These are phyloP conservation scores for Pterocles burchelli DNA, from an alignment of 2,113 vertebrate species.

Conservation along the genomic window DNA sequence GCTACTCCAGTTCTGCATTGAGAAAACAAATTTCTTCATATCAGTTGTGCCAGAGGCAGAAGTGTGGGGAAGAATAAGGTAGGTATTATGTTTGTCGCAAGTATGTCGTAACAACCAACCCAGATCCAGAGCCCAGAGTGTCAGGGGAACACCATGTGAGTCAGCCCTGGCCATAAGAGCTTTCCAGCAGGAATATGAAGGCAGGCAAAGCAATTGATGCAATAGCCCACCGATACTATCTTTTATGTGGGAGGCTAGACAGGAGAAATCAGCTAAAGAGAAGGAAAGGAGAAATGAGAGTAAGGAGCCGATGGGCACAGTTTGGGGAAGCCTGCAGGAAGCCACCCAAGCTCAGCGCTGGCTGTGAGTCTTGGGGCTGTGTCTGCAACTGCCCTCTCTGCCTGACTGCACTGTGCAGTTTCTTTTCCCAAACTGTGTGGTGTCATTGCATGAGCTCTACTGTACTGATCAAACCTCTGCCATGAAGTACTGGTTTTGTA, in stretches of 20 bases:
- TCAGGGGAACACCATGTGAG: fast-evolving
- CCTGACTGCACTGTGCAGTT: neutral
- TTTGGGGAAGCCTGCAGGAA: neutral
- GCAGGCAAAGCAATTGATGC: neutral
- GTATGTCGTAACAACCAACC: neutral
- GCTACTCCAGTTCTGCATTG: constrained; percentile 5
- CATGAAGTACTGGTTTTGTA: neutral
- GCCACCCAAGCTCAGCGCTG: neutral
- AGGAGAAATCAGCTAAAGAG: neutral
- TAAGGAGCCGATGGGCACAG: neutral
- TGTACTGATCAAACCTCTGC: neutral
- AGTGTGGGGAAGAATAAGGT: neutral
- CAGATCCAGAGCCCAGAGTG: neutral
- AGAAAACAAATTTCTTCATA: constrained; percentile 24
- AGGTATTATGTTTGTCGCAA: neutral
- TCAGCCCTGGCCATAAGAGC: neutral
- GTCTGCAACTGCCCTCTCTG: neutral
- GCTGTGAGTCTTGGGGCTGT: neutral
- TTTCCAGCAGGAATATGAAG: neutral
- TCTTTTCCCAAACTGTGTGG: neutral
- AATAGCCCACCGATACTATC: neutral
- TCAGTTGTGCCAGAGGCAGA: constrained; percentile 13
- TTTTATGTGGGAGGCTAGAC: neutral
- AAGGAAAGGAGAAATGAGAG: neutral
- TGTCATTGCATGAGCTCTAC: neutral